Base-by-base conservation (phyloP, 2,888 invertebrate genomes). In the Cheilosia urbana region DNA sequence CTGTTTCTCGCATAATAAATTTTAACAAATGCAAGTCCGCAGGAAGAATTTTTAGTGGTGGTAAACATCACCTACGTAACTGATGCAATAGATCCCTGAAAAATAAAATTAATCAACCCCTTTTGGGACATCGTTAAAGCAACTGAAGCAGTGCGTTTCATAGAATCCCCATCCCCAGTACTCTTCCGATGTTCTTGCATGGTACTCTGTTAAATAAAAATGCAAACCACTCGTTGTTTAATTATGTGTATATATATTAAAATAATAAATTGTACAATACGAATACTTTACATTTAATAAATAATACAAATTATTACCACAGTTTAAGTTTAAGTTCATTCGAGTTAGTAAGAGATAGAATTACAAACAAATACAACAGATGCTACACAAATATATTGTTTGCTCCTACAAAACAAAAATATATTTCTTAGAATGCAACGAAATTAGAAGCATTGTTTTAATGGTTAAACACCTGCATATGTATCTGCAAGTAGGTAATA, bases 251-350 rank as follows among this genome's bases (percentile, higher is more conserved):
- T 30, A 51, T 79, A 66, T 75, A 60, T 51, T 62, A 15, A 45
- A 68, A 65, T 66, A 57, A 55, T 65, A 40, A 80, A 80, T 75
- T 71, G 45, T 77, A 80, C 65, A 84, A 65, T 75, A 73, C 42
- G 49, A 72, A 34, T 63, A 30, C 55, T 82, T 66, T 40, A 78
- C 60, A 75, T 66, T 53, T 34, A 80, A 84, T 85, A 85, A 85
- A 85, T 85, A 85, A 76, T 85, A 85, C 21, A 76, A 77, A 51
- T 66, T 80, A 84, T 85, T 79, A 85, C 80, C 84, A 85, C 80
- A 85, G 80, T 71, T 79, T 37, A 11, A 51, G 17, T 66, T 84
- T 75, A 84, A 80, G 71, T 80, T 80, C 75, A 79, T 79, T 79
- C 51, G 65, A 72, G 65, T 72, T 65, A 71, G 72, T 79, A 72